Evolutionary conservation across 2,888 invertebrate genomes (phyloP), one percentile per base, ranked within the genome.

Genomic region (Drepanosiphum platanoidis): DNA sequence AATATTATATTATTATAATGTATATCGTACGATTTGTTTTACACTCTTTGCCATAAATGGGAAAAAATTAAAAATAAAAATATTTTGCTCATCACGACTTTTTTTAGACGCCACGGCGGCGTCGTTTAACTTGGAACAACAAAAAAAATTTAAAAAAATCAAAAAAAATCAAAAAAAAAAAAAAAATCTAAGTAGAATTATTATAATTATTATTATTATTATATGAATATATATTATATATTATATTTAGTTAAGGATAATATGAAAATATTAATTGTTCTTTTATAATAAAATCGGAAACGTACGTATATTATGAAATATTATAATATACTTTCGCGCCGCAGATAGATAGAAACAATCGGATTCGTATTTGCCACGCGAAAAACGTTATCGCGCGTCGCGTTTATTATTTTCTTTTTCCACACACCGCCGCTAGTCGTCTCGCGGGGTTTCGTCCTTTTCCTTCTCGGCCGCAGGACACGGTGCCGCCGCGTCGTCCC

Each of bases 1-100:
- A n/a, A n/a, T n/a, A n/a, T n/a, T n/a, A n/a, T n/a, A n/a, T n/a
- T n/a, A n/a, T n/a, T n/a, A n/a, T 2, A 46, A 52, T 52, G 22
- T 52, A 52, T 15, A 46, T 46, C 11, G 27, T 27, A 11, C 9
- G 30, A 64, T 64, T 1, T 2, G 11, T 64, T 64, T 64, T 11
- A 27, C n/a, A 11, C 64, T 64, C 13, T 64, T 30, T 4, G 64
- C 64, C 30, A 9, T 30, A 27, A 27, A 30, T 13, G 30, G 13
- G 13, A 27, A 64, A 64, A 27, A 27, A 27, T 7, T 1, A 61
- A 27, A n/a, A n/a, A 27, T 30, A 30, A 30, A 34, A 34, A 34
- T 34, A 68, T 18, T 34, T 68, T 68, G 68, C 68, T 68, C 68
- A 68, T 68, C 68, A 34, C 32, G 34, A 34, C 68, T 68, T 68